Conservation (phyloP, 2,113 vertebrate species). For the Cairina moschata region DNA sequence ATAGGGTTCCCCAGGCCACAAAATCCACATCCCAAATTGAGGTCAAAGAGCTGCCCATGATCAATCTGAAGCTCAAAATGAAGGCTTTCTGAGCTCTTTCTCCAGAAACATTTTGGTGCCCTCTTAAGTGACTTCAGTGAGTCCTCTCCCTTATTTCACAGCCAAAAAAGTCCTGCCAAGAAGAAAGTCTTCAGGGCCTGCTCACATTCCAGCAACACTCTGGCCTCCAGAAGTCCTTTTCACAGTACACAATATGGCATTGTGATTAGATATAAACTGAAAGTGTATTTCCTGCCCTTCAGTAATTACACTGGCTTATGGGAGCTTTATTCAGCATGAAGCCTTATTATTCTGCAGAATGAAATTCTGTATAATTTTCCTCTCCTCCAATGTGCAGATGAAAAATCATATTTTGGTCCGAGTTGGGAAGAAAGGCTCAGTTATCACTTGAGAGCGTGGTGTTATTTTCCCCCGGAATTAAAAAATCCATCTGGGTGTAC, state of each 20-base stretch:
- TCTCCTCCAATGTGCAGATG: constrained; percentile 80
- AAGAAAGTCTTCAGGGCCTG: constrained; percentile 58
- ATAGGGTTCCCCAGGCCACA: accelerated
- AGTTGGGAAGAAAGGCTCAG: constrained; percentile 83
- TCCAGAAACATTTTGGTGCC: background rate
- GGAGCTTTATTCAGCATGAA: constrained; percentile 81
- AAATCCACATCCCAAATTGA: background rate
- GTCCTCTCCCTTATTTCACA: background rate
- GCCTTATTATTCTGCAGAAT: constrained; percentile 84
- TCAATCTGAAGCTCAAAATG: background rate
- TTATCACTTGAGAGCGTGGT: constrained; percentile 82
- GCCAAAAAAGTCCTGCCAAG: constrained; percentile 23
- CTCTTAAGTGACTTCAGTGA: background rate
- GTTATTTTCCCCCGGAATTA: constrained; percentile 85
- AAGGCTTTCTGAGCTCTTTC: background rate
- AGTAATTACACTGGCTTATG: constrained; percentile 85
- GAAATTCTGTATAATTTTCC: constrained; percentile 86
- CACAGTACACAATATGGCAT: constrained; percentile 77
- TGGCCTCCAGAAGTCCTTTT: constrained; percentile 65
- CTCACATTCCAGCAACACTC: constrained; percentile 57
- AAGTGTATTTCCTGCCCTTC: constrained; percentile 85
- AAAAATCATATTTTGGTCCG: constrained; percentile 83
- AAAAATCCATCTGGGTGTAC: constrained; percentile 84
- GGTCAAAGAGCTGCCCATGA: background rate
- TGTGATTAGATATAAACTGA: constrained; percentile 85